Evolutionary conservation across 2,888 invertebrate species (phyloP).

Genomic region (Parelbella ahira): DNA sequence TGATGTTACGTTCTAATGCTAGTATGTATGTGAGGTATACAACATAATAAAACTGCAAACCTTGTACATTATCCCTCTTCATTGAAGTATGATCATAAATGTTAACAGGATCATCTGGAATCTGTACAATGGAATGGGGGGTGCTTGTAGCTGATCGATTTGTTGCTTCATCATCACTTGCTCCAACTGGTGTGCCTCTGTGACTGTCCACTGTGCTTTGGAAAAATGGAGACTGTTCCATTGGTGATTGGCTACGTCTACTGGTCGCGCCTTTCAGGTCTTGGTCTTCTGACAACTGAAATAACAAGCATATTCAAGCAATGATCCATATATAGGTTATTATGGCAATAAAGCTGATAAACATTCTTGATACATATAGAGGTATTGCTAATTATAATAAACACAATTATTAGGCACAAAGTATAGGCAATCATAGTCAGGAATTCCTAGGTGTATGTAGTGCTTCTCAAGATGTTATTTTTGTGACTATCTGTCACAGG

Average conservation of each 20-base stretch:
- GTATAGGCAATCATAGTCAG: too few relatives aligned
- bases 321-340: too few relatives aligned
- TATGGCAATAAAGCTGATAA: too few relatives aligned
- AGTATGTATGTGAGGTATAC: too few relatives aligned
- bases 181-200: slow-evolving; percentile 70
- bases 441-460: too few relatives aligned
- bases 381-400: too few relatives aligned
- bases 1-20: too few relatives aligned
- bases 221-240: slow-evolving; percentile 58
- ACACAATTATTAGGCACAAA: too few relatives aligned
- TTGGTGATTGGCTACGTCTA: slow-evolving; percentile 64
- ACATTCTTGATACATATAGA: too few relatives aligned
- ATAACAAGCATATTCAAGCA: too few relatives aligned
- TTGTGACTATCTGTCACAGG: too few relatives aligned
- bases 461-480: too few relatives aligned
- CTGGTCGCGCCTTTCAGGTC: slow-evolving; percentile 70
- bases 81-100: slow-evolving; percentile 66
- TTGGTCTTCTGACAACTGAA: slow-evolving; percentile 76
- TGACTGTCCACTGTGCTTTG: slow-evolving; percentile 54
- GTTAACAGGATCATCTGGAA: slow-evolving; percentile 73
- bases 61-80: slow-evolving; percentile 71
- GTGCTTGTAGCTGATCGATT: slow-evolving; percentile 73
- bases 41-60: slow-evolving; percentile 37
- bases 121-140: slow-evolving; percentile 86
- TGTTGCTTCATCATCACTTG: slow-evolving; percentile 75